These are phyloP conservation scores for Bagarius yarrelli DNA, from an alignment of 2,113 vertebrate genomes.

Conservation along the genomic window DNA sequence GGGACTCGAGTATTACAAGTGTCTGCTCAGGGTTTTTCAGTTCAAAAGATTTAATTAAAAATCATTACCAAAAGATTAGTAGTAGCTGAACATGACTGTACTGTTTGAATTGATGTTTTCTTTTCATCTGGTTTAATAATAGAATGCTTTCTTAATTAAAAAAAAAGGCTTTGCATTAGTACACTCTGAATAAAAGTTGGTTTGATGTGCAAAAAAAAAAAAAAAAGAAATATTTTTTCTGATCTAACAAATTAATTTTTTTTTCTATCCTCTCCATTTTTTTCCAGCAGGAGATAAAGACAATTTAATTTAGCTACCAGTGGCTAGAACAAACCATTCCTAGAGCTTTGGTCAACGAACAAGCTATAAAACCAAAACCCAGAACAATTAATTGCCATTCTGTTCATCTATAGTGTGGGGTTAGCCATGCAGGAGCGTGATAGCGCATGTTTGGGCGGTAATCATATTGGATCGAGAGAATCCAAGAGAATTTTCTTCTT, in stretches of 20 bases:
- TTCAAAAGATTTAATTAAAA: constrained; percentile 89
- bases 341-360: constrained; percentile 61
- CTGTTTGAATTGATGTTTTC: constrained; percentile 82
- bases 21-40: constrained; percentile 79
- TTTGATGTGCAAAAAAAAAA: constrained; percentile 79
- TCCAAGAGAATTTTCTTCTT: constrained; percentile 45
- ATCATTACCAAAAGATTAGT: constrained; percentile 86
- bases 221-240: constrained; percentile 80
- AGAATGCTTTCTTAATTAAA: constrained; percentile 83
- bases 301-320: constrained; percentile 81
- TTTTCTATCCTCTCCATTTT: constrained; percentile 58
- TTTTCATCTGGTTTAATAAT: constrained; percentile 84
- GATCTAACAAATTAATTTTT: constrained; percentile 81
- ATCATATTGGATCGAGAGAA: constrained; percentile 49
- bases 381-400: constrained; percentile 62
- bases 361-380: constrained; percentile 58
- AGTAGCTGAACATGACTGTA: constrained; percentile 77
- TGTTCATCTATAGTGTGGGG: constrained; percentile 52
- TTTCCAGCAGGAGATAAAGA: constrained; percentile 74
- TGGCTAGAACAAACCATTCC: constrained; percentile 64
- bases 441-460: constrained; percentile 51
- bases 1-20: constrained; percentile 69
- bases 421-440: constrained; percentile 49
- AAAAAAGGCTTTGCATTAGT: constrained; percentile 70
- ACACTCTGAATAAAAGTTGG: constrained; percentile 76